phyloP scores from a whole-genome alignment of 2,797 vertebrate species.

The Oryzias dopingdopingensis region DNA sequence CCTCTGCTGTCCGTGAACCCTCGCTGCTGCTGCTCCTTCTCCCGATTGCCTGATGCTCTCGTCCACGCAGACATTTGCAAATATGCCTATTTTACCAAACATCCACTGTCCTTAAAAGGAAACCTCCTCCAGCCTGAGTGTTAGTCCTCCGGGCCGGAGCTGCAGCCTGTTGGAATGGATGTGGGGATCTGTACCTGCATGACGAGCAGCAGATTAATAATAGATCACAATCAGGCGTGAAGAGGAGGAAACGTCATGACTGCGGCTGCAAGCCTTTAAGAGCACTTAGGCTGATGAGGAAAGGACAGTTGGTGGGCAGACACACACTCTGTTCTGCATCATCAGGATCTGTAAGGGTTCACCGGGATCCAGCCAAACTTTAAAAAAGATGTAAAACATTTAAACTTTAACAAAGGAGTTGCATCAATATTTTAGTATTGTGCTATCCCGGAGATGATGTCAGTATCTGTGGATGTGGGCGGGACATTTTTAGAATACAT shows the following conservation, averaged over 20 bases:
- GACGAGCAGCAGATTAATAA: constrained; percentile 71
- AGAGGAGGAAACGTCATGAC: constrained; percentile 46
- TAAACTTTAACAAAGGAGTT: too few relatives aligned
- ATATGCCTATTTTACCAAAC: constrained; percentile 12
- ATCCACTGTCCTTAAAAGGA: constrained; percentile 17
- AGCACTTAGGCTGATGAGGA: constrained; percentile 72
- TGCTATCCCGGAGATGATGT: too few relatives aligned
- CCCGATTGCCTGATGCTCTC: constrained; percentile 16
- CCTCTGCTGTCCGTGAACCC: constrained; percentile 44
- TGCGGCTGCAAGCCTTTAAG: constrained; percentile 60
- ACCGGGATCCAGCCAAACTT: too few relatives aligned
- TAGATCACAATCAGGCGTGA: constrained; percentile 58
- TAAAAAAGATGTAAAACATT: too few relatives aligned
- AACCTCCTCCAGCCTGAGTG: constrained; percentile 34
- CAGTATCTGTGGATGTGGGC: too few relatives aligned
- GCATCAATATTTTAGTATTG: too few relatives aligned
- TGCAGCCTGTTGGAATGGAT: constrained; percentile 61
- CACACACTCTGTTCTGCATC: constrained; percentile 25
- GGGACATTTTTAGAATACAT: too few relatives aligned
- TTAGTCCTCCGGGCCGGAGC: constrained; percentile 30
- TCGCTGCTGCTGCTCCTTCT: constrained; percentile 47
- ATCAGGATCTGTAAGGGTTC: constrained; percentile 19
- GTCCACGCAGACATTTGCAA: constrained; percentile 29
- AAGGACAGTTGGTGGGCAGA: constrained; percentile 50
- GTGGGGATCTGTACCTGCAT: constrained; percentile 67